phyloP scores from a whole-genome alignment of 2,888 invertebrate genomes.

The Latrodectus hesperus region DNA sequence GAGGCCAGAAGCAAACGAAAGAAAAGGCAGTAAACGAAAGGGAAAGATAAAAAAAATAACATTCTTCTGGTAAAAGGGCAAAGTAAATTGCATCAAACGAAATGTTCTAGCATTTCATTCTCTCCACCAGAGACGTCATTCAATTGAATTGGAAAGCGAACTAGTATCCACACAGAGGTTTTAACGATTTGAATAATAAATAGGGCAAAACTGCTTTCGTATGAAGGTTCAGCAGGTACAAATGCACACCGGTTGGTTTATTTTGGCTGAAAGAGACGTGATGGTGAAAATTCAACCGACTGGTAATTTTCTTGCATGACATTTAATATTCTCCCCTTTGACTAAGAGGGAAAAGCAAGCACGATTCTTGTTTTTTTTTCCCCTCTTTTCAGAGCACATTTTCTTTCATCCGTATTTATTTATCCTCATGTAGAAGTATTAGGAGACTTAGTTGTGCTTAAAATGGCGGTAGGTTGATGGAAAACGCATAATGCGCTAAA shows the following conservation, averaged over 20 bases:
- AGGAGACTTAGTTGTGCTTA: not conserved
- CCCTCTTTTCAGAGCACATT: not conserved
- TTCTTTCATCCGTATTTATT: not conserved
- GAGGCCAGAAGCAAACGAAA: conserved; percentile 20
- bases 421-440: not conserved
- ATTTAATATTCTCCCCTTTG: conserved; percentile 31
- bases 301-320: conserved; percentile 21
- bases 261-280: not conserved
- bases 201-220: conserved; percentile 12
- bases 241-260: not conserved
- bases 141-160: conserved; percentile 27
- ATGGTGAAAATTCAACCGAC: conserved; percentile 11
- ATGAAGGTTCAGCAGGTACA: conserved; percentile 25
- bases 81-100: conserved; percentile 54
- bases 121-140: conserved; percentile 30
- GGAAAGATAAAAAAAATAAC: conserved; percentile 19
- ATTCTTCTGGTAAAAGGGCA: conserved; percentile 24
- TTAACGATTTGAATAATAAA: conserved; percentile 59
- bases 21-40: conserved; percentile 1
- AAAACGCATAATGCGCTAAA: not conserved
- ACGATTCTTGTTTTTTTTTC: not conserved
- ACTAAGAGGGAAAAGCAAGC: not conserved
- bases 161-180: conserved; percentile 3
- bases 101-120: conserved; percentile 38
- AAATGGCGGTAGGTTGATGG: not conserved